phyloP scores from a whole-genome alignment of 1,140 invertebrate genomes.

The Penaeus japonicus region DNA sequence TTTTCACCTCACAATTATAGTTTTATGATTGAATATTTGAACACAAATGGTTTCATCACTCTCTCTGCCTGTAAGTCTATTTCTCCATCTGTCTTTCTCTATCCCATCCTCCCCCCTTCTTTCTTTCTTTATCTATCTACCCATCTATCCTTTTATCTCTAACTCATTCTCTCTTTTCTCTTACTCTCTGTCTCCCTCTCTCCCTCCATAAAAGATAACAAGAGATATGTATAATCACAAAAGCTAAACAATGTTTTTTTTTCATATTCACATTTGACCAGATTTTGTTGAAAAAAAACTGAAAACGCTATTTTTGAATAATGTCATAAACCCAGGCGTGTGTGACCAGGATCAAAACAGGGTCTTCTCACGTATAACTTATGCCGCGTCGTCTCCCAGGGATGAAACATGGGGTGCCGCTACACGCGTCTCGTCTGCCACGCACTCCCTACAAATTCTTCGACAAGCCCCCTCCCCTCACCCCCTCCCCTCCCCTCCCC shows the following conservation, averaged over 20 bases:
- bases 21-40: too few relatives aligned
- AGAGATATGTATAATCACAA: too few relatives aligned
- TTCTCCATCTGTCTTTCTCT: too few relatives aligned
- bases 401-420: conserved; percentile 28
- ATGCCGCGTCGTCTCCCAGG: conserved; percentile 2
- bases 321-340: conserved; percentile 1
- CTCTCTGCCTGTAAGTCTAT: too few relatives aligned
- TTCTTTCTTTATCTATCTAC: not conserved
- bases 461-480: not conserved
- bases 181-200: not conserved
- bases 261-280: too few relatives aligned
- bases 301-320: not conserved
- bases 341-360: conserved; percentile 27
- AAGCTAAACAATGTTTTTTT: too few relatives aligned
- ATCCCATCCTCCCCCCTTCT: not conserved
- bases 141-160: too few relatives aligned
- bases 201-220: not conserved
- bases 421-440: not conserved
- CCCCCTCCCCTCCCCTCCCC: too few relatives aligned
- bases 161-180: not conserved
- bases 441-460: conserved; percentile 34
- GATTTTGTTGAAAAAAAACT: not conserved
- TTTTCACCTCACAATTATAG: too few relatives aligned
- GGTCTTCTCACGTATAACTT: conserved; percentile 21
- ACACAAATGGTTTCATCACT: too few relatives aligned